phyloP scores from a whole-genome alignment of 2,113 vertebrate species.

The Alaudala cheleensis region DNA sequence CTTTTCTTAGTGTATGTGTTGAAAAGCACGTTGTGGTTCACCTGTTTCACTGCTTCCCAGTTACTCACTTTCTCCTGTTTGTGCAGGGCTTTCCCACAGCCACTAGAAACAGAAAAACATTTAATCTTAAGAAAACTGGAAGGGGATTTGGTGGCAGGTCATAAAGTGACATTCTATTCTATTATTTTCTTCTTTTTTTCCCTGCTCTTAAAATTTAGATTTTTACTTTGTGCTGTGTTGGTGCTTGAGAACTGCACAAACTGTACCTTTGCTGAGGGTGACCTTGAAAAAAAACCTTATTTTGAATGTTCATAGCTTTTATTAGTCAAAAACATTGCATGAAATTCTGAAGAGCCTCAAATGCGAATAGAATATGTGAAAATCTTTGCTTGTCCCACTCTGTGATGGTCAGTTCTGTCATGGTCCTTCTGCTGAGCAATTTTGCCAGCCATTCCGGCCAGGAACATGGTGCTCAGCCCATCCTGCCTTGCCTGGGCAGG shows the following conservation, averaged over 20 bases:
- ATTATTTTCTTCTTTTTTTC: not conserved
- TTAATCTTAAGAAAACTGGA: not conserved
- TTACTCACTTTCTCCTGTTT: slow-evolving; percentile 42
- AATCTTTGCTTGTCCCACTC: not conserved
- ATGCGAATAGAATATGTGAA: not conserved
- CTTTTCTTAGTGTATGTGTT: not conserved
- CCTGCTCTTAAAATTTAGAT: not conserved
- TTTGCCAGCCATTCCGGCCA: accelerated
- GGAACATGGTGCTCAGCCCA: accelerated
- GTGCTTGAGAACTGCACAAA: not conserved
- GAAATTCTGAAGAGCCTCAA: not conserved
- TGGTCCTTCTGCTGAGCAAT: not conserved
- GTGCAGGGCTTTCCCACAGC: slow-evolving; percentile 7
- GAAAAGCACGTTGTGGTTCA: not conserved
- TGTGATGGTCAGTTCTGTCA: accelerated
- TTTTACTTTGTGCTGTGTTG: not conserved
- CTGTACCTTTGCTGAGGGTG: not conserved
- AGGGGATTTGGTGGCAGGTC: not conserved
- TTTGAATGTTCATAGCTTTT: not conserved
- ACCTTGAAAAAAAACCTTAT: not conserved
- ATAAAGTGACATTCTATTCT: not conserved
- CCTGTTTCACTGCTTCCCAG: not conserved
- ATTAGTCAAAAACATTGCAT: not conserved
- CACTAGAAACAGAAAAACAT: not conserved
- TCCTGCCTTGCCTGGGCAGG: not conserved